Conservation (phyloP, 2,113 vertebrate species). For the Oryzias woworae region DNA sequence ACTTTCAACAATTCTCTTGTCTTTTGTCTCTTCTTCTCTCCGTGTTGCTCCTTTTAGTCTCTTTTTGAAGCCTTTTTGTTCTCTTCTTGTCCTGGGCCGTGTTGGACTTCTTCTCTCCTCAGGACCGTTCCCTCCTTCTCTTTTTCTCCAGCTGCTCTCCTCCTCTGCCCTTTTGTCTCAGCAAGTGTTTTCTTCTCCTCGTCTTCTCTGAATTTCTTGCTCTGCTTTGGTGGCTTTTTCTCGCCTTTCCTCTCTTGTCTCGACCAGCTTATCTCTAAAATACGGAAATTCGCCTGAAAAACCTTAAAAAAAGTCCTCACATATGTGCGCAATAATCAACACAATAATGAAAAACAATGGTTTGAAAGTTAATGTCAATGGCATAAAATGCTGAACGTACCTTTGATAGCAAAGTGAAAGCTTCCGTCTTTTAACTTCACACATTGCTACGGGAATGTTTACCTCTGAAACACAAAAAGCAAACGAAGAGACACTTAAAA, state of each 20-base stretch:
- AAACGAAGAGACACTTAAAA: no score
- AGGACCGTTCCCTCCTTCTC: not conserved
- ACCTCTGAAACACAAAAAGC: no score
- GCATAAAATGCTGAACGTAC: not conserved
- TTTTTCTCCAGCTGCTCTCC: not conserved
- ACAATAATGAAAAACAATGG: no score
- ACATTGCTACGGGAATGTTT: not conserved
- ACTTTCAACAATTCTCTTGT: not conserved
- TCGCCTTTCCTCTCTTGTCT: not conserved
- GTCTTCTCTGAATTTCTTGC: not conserved
- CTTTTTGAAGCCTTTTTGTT: not conserved
- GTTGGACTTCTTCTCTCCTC: not conserved
- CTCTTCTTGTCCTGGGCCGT: not conserved
- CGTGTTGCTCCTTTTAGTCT: not conserved
- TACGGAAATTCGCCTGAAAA: slow-evolving; percentile 1
- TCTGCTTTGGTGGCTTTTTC: not conserved
- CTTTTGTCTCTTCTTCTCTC: not conserved
- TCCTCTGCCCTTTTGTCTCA: not conserved
- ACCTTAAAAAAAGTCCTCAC: not conserved
- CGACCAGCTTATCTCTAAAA: slow-evolving; percentile 2
- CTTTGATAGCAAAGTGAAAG: not conserved
- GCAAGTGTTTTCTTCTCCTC: not conserved
- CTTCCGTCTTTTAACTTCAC: slow-evolving; percentile 1
- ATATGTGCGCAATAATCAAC: no score
- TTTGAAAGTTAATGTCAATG: no score